Base-by-base conservation (phyloP, 2,888 invertebrate species). In the Aethes cnicana region DNA sequence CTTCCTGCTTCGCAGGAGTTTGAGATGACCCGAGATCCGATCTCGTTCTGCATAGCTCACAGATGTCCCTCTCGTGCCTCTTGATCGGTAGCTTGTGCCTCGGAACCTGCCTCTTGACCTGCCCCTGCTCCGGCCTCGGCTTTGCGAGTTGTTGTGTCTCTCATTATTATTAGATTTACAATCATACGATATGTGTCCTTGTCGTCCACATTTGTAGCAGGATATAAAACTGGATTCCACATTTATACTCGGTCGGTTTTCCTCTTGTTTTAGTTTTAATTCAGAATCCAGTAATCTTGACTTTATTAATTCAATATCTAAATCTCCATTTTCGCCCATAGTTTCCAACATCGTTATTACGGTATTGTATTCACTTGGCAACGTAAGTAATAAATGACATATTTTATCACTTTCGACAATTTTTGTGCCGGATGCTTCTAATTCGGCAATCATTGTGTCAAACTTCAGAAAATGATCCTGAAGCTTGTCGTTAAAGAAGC, bases 321-420 rank as follows among this genome's bases (percentile, higher is more conserved):
- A 14, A 3, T 43, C 30, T 3, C 20, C 23, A 3, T 43, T 14
- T 4, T 4, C 9, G 8, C 36, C 21, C n/a, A 32, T 20, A 1
- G 43, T 32, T 23, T 43, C 43, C 6, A 43, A 21, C 5, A 32
- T 32, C n/a, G 43, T 43, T 9, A 32, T 43, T 2, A 43, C 43
- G 8, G 32, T 32, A 14, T 32, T 32, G 11, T 32, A 43, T 23
- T 43, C 32, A 3, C 21, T 11, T 11, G 36, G 36, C 21, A 36
- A 20, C 2, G 36, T 36, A 3, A 36, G 21, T n/a, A 36, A 36
- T 2, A 36, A 9, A 12, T 36, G 36, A n/a, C 9, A 9, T 9
- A 36, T 4, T 36, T 36, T 36, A 11, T 36, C 36, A 20, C 16
- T 21, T 3, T 36, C 36, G 2, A 21, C 36, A 3, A 36, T 17